Conservation (phyloP, 1,140 invertebrate species). For the Leguminivora glycinivorella region DNA sequence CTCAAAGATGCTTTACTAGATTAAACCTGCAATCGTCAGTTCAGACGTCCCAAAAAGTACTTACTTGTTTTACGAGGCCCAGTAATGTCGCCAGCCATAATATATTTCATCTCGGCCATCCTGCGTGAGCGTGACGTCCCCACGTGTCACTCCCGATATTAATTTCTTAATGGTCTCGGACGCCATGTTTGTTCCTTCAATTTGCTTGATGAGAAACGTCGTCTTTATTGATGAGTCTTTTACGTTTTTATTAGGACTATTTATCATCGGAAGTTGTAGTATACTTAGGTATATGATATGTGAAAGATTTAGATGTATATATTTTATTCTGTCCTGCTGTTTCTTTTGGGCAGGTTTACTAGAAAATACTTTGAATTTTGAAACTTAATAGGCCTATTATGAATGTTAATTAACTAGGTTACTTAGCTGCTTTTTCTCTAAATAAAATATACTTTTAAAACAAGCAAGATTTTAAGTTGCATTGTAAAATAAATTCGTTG, state of each 20-base stretch:
- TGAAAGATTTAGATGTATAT: background rate
- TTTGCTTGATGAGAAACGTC: conserved; percentile 46
- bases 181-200: conserved; percentile 42
- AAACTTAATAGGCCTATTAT: too few species aligned
- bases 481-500: too few species aligned
- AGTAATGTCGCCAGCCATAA: background rate
- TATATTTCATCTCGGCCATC: conserved; percentile 25
- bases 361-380: too few species aligned
- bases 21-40: background rate
- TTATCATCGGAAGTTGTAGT: conserved; percentile 14
- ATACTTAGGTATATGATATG: background rate
- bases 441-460: too few species aligned
- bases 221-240: conserved; percentile 50
- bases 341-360: background rate
- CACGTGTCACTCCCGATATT: conserved; percentile 53
- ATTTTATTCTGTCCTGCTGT: background rate
- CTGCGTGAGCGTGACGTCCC: conserved; percentile 32
- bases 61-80: conserved; percentile 2
- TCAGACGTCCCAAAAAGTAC: background rate
- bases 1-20: too few species aligned
- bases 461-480: too few species aligned
- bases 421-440: too few species aligned
- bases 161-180: conserved; percentile 53
- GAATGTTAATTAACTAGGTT: too few species aligned
- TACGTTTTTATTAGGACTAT: conserved; percentile 29